A percentile compares a stretch with the other conserved stretches of the same genome.
Evolutionary conservation across 2,888 invertebrate species (phyloP).

Genomic region (Carpatolechia fugitivella): DNA sequence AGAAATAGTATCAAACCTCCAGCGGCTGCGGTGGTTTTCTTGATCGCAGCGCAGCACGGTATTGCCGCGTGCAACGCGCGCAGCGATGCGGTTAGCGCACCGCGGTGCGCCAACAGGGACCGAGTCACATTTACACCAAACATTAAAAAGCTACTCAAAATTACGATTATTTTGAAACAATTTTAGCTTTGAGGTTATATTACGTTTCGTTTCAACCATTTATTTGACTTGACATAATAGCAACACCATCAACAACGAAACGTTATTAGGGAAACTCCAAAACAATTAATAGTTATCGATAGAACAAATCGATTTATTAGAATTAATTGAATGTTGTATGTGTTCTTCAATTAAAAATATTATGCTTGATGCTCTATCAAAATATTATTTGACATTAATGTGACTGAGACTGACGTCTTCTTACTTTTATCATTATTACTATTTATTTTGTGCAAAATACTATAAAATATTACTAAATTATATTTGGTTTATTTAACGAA

Average conservation of each 20-base stretch:
- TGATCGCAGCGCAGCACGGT: slow-evolving; percentile 48
- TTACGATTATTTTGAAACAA: neutral
- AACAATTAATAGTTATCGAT: neutral
- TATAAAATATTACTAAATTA: too few relatives aligned
- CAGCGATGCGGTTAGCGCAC: slow-evolving; percentile 22
- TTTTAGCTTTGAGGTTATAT: slow-evolving; percentile 1
- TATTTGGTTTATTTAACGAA: too few relatives aligned
- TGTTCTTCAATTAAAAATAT: too few relatives aligned
- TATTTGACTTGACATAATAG: neutral
- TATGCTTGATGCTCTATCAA: neutral
- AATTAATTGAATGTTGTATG: neutral
- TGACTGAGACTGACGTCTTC: too few relatives aligned
- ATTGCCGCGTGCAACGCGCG: slow-evolving; percentile 38
- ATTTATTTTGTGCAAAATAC: too few relatives aligned
- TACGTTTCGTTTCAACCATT: slow-evolving; percentile 1
- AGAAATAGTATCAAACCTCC: slow-evolving; percentile 52
- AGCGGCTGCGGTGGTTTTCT: slow-evolving; percentile 68
- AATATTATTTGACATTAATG: neutral
- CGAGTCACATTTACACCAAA: slow-evolving; percentile 22
- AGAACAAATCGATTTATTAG: neutral
- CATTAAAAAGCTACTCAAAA: neutral
- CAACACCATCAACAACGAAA: neutral
- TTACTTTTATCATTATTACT: too few relatives aligned
- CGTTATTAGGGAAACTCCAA: neutral
- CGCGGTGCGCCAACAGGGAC: slow-evolving; percentile 29